Conservation (phyloP, 1,140 invertebrate genomes). For the Conus ventricosus region DNA sequence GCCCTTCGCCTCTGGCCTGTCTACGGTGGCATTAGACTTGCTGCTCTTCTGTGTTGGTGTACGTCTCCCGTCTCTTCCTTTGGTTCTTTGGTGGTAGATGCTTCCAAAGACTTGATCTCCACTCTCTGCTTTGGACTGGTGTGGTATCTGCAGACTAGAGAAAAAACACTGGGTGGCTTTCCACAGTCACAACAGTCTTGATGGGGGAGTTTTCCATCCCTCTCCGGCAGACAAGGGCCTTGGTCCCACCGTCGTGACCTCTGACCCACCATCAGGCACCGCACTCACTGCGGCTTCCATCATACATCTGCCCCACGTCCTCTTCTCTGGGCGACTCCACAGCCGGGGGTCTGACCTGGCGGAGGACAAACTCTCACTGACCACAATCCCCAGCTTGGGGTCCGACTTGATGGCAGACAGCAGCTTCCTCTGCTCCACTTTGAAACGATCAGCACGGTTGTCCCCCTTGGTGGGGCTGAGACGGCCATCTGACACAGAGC, state of each 20-base stretch:
- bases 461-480: conserved; percentile 30
- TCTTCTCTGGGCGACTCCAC: neutral
- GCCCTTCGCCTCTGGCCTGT: neutral
- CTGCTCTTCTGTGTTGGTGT: neutral
- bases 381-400: conserved; percentile 34
- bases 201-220: neutral
- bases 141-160: neutral
- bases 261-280: too few species aligned
- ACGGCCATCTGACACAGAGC: conserved; percentile 2
- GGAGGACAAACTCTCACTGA: neutral
- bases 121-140: neutral
- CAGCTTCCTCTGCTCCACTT: conserved; percentile 46
- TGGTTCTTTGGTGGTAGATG: neutral
- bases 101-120: neutral
- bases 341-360: neutral
- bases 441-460: conserved; percentile 39
- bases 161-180: neutral
- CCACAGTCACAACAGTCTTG: neutral
- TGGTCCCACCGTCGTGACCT: too few species aligned
- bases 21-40: neutral
- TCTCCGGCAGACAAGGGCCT: neutral
- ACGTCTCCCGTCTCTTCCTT: neutral
- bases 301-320: neutral
- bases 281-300: too few species aligned
- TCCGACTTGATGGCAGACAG: conserved; percentile 47